Conservation (phyloP, 2,888 invertebrate genomes). For the Malthinus seriepunctatus region DNA sequence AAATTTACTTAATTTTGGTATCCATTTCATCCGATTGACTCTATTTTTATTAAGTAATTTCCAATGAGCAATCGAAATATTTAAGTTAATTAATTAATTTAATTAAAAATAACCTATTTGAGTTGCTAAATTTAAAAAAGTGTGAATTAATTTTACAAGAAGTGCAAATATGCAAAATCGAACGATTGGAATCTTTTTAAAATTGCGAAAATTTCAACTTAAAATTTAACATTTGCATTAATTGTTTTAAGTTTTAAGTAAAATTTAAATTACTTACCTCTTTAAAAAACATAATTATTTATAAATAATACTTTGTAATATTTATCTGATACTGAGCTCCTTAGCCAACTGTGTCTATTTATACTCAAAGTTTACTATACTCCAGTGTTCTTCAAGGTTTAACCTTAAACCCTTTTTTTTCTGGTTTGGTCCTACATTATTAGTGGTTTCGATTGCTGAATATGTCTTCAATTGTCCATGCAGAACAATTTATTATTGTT, state of each 20-base stretch:
- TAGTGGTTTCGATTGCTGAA: background rate
- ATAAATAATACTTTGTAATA: conserved; percentile 25
- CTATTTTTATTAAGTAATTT: no score
- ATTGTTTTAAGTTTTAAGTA: no score
- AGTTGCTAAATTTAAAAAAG: no score
- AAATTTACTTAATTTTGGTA: no score
- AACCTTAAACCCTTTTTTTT: conserved; percentile 17
- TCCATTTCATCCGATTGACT: no score
- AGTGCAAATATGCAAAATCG: no score
- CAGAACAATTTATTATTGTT: no score
- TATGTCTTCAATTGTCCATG: background rate
- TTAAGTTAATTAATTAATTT: no score
- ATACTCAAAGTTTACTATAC: conserved; percentile 35
- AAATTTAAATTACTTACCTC: conserved; percentile 31
- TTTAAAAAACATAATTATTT: conserved; percentile 25
- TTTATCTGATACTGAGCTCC: conserved; percentile 35
- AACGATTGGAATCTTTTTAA: background rate
- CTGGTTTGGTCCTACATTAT: conserved; percentile 13
- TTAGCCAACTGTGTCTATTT: conserved; percentile 34
- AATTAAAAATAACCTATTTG: no score
- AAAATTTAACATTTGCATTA: conserved; percentile 5
- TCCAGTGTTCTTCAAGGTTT: conserved; percentile 37
- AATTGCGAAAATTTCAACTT: background rate
- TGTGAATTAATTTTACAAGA: no score
- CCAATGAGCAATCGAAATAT: no score